Evolutionary conservation across 2,888 invertebrate species (phyloP).

Genomic region (Nomada ferruginata): DNA sequence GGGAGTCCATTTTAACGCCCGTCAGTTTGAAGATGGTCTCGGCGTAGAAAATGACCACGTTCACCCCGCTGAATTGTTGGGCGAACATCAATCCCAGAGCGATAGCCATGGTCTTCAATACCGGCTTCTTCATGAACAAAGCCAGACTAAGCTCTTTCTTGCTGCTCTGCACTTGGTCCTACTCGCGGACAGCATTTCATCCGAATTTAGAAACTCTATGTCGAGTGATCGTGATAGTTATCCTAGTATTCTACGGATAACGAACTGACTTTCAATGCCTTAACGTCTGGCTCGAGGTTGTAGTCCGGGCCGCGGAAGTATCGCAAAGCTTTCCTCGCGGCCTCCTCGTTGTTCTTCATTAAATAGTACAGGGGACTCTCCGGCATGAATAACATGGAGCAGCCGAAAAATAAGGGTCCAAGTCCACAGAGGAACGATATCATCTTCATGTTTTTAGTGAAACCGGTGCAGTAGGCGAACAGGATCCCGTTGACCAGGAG

Average conservation of each 20-base stretch:
- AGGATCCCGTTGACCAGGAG: conserved; percentile 93
- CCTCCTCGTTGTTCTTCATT: conserved; percentile 86
- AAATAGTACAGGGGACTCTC: conserved; percentile 92
- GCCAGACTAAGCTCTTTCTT: conserved; percentile 62
- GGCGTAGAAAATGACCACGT: conserved; percentile 92
- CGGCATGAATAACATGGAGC: conserved; percentile 91
- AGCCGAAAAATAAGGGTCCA: conserved; percentile 88
- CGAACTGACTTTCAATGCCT: conserved; percentile 86
- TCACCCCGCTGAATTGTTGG: conserved; percentile 93
- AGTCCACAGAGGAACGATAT: conserved; percentile 86
- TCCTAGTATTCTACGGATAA: neutral
- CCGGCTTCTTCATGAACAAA: conserved; percentile 86
- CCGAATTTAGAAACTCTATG: neutral
- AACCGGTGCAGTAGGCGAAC: conserved; percentile 88
- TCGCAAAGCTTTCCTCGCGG: conserved; percentile 88
- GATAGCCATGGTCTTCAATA: conserved; percentile 88
- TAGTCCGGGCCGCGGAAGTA: conserved; percentile 90
- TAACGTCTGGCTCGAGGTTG: conserved; percentile 88
- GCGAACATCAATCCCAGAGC: conserved; percentile 92
- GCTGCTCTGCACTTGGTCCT: conserved; percentile 46
- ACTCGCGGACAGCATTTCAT: neutral
- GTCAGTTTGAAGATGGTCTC: conserved; percentile 90
- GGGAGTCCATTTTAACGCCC: conserved; percentile 85
- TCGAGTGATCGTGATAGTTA: neutral
- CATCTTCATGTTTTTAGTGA: conserved; percentile 86